These are phyloP conservation scores for Clarias magur DNA, from an alignment of 2,113 vertebrate genomes.

Conservation along the genomic window DNA sequence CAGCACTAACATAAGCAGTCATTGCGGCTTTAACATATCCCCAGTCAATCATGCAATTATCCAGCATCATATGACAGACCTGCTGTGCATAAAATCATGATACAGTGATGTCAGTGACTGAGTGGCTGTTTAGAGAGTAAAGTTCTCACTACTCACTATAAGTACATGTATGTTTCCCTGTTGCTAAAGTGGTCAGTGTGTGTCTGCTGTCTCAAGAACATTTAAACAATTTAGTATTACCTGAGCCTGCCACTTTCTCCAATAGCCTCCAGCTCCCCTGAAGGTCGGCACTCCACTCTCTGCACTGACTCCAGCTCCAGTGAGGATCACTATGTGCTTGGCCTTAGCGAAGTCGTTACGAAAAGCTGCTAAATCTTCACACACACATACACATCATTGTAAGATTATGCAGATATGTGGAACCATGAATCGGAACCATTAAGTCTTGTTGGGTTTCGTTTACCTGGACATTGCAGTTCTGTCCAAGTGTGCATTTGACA, in stretches of 20 bases:
- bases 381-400: not conserved
- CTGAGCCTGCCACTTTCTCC: slow-evolving; percentile 95
- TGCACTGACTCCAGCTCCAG: slow-evolving; percentile 90
- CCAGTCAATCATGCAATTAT: too few relatives aligned
- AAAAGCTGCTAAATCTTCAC: slow-evolving; percentile 83
- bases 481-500: not conserved
- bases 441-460: not conserved
- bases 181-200: not conserved
- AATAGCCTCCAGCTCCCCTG: slow-evolving; percentile 89
- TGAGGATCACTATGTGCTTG: slow-evolving; percentile 85
- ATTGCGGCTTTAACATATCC: too few relatives aligned
- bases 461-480: not conserved
- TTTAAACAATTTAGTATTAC: slow-evolving; percentile 59
- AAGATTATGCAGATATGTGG: not conserved
- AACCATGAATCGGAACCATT: not conserved
- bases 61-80: too few relatives aligned
- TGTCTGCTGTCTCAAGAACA: not conserved
- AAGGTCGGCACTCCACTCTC: slow-evolving; percentile 96
- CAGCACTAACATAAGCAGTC: too few relatives aligned
- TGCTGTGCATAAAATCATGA: not conserved
- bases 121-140: not conserved
- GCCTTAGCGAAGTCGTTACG: slow-evolving; percentile 85
- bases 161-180: not conserved
- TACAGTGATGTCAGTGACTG: not conserved
- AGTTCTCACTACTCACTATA: not conserved